Base-by-base conservation (phyloP, 2,888 invertebrate species). In the Dichetophora obliterata region DNA sequence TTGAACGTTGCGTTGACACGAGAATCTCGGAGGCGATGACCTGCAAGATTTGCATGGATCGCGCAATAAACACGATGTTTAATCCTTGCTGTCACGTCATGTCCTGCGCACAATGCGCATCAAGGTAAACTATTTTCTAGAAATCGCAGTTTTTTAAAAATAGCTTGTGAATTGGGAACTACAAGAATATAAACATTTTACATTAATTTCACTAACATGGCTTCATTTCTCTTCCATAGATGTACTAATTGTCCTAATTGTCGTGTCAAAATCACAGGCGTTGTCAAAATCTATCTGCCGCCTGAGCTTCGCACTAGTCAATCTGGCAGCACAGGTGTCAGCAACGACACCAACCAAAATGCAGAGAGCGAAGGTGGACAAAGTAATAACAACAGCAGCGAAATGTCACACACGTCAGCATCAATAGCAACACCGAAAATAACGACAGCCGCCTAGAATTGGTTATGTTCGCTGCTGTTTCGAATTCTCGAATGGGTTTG, bases 71-170 rank as follows among this genome's bases (percentile, higher is more conserved):
- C 90, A 93, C 95, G 50, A 94, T 95, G 82, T 94, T 97, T 90
- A 93, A 95, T 90, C 96, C 96, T 2, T 97, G 97, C 87, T 92
- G 95, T n/a, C 97, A 97, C 89, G 94, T 95, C 72, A 93, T 95
- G 70, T 95, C 96, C 84, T 96, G 96, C 90, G 90, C 91, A 54
- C 90, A 91, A 27, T 97, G 97, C 87, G 95, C 96, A 3, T 91
- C 92, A 3, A 91, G 92, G 91, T 92, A 82, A 84, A 84, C 79
- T 72, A 5, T 48, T 59, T 31, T 31, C 5, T 31, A 31, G 31
- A 31, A 31, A 31, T 31, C 31, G 5, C 31, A 31, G 31, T 31
- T 31, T 31, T 31, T 31, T 31, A 3, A 31, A 31, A 31, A 4
- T 31, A n/a, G n/a, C 31, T 31, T 31, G 31, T 31, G 31, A 31